Evolutionary conservation across 2,113 vertebrate species (phyloP), one percentile per base, ranked within the genome.

Genomic region (Martes martes): DNA sequence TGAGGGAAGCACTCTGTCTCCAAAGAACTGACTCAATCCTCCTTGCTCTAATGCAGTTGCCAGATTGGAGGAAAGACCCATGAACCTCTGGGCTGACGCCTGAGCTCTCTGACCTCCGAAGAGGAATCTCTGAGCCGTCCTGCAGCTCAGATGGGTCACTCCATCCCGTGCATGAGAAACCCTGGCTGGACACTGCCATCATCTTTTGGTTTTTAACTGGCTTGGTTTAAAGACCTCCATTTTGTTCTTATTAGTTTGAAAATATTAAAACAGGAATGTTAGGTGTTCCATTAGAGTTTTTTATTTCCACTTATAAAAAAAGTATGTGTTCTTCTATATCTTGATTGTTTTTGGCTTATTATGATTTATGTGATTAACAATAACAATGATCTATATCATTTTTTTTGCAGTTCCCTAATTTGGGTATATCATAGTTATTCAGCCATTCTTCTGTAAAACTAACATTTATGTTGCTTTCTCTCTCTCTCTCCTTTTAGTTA

Each of bases 301-400:
- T 94, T 57, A 59, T 73, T 86, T 94, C 69, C 24, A 84, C 11
- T 50, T 82, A 83, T 78, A 79, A 83, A 92, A 79, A 83, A 92
- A 59, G 16, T 78, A 15, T 87, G 42, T 65, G 10, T 57, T 89
- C n/a, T 76, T 69, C 8, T 63, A 18, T 82, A 82, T 42, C 45
- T 71, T 69, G 47, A 78, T 57, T 59, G 50, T 69, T 87, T 50
- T 50, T 50, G 42, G 26, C 28, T 79, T 50, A 78, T 28, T 47
- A 74, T 69, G 67, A 69, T 69, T n/a, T 45, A 76, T 76, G 39
- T 76, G 73, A 76, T 76, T 76, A 74, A 78, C 76, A 79, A 78
- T 82, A 79, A 88, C 9, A 65, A 50, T 52, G 63, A 91, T 47
- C 3, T 63, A 57, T 15, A 24, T 8, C 15, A 67, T 61, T 47